These are phyloP conservation scores for Elephantulus edwardii DNA, from an alignment of 2,113 vertebrate species.

Conservation along the genomic window DNA sequence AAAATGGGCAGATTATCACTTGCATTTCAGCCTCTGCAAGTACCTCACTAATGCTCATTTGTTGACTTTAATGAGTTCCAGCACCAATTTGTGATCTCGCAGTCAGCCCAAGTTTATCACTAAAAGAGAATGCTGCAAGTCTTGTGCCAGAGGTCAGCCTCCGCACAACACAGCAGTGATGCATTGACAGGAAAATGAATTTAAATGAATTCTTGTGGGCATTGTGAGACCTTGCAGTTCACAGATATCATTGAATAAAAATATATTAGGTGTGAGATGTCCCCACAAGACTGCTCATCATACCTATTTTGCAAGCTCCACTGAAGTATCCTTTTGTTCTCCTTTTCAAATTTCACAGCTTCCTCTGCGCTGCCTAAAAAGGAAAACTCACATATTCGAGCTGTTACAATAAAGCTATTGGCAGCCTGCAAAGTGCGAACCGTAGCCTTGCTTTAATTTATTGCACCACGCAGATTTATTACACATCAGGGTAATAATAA, in stretches of 20 bases:
- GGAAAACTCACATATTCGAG: constrained; percentile 13
- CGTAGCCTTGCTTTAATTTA: constrained; percentile 69
- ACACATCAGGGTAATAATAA: constrained; percentile 63
- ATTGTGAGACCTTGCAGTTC: neutral
- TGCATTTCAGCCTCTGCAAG: constrained; percentile 61
- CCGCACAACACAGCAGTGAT: constrained; percentile 14
- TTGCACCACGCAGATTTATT: constrained; percentile 54
- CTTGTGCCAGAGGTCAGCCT: constrained; percentile 40
- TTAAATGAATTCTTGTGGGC: constrained; percentile 26
- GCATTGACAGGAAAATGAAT: constrained; percentile 54
- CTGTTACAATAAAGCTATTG: constrained; percentile 66
- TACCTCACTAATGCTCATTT: constrained; percentile 68
- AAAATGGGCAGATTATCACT: constrained; percentile 67
- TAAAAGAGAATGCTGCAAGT: constrained; percentile 53
- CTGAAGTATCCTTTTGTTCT: neutral
- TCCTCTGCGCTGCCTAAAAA: constrained; percentile 66
- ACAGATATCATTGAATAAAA: neutral
- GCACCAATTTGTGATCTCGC: constrained; percentile 71
- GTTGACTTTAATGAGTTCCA: constrained; percentile 79
- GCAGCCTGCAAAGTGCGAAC: constrained; percentile 70
- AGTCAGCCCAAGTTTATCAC: constrained; percentile 75
- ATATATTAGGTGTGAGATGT: constrained; percentile 12
- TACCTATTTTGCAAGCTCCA: neutral
- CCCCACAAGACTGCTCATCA: neutral
- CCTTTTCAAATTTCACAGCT: constrained; percentile 42